A percentile compares a stretch with the other conserved stretches of the same genome.
Conservation (phyloP, 2,888 invertebrate species). For the Nomada lathburiana region DNA sequence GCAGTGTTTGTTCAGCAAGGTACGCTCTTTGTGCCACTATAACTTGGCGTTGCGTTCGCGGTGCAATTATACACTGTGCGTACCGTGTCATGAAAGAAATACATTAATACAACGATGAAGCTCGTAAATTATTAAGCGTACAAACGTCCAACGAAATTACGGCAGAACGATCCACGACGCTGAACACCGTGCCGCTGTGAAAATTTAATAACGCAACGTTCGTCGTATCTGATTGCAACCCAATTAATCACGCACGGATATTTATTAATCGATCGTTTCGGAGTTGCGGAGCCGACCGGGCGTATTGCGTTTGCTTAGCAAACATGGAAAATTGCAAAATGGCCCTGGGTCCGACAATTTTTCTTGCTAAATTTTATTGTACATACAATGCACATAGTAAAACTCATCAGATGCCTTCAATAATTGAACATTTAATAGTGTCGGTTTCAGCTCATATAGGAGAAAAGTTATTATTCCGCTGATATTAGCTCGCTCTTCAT, state of each 20-base stretch:
- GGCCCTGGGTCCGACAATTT: constrained; percentile 11
- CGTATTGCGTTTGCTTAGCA: constrained; percentile 44
- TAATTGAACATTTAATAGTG: background rate
- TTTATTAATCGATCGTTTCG: constrained; percentile 70
- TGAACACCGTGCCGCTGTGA: constrained; percentile 43
- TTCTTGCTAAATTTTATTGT: constrained; percentile 29
- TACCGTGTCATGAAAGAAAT: constrained; percentile 54
- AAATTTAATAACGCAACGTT: constrained; percentile 71
- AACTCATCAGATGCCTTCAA: background rate
- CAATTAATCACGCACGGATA: constrained; percentile 69
- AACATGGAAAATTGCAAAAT: constrained; percentile 52
- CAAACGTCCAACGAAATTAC: constrained; percentile 61
- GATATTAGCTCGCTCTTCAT: too few relatives aligned
- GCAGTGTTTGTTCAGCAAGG: constrained; percentile 25
- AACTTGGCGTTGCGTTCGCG: constrained; percentile 30
- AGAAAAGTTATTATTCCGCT: background rate
- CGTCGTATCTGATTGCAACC: constrained; percentile 67
- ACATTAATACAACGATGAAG: constrained; percentile 56
- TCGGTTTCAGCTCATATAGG: background rate
- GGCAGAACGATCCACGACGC: constrained; percentile 39
- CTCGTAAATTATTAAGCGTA: constrained; percentile 56
- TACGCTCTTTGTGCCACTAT: constrained; percentile 30
- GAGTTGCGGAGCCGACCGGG: constrained; percentile 23
- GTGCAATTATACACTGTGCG: constrained; percentile 44
- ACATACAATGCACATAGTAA: background rate